phyloP scores from a whole-genome alignment of 2,888 invertebrate genomes.

The Aphodius granarius region DNA sequence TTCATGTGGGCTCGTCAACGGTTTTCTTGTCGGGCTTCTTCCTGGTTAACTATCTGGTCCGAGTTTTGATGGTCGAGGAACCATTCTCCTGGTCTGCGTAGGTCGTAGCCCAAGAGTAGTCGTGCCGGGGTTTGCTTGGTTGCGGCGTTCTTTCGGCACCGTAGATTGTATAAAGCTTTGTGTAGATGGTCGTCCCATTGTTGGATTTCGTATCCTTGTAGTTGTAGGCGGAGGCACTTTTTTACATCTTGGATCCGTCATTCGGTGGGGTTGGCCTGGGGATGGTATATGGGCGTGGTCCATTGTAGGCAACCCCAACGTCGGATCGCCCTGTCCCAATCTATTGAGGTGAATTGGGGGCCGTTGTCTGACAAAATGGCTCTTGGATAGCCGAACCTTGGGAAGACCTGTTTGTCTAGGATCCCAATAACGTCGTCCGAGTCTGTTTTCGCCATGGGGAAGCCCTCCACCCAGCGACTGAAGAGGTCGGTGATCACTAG shows the following conservation, averaged over 20 bases:
- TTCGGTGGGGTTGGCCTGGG: conserved; percentile 35
- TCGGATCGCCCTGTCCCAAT: conserved; percentile 23
- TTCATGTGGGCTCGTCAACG: neutral
- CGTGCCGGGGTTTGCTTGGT: neutral
- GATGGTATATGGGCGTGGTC: conserved; percentile 36
- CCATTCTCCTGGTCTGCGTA: conserved; percentile 26
- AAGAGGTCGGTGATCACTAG: conserved; percentile 35
- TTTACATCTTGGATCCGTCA: conserved; percentile 38
- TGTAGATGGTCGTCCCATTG: neutral
- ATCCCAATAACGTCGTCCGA: neutral
- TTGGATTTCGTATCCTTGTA: neutral
- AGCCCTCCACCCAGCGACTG: conserved; percentile 4
- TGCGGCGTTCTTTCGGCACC: neutral
- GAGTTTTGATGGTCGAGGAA: neutral
- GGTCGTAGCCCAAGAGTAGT: conserved; percentile 23
- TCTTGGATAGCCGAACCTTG: conserved; percentile 22
- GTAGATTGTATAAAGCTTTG: neutral
- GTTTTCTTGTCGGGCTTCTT: neutral
- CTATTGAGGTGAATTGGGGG: conserved; percentile 16
- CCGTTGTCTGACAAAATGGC: conserved; percentile 28
- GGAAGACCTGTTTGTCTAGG: conserved; percentile 26
- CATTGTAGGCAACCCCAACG: conserved; percentile 29
- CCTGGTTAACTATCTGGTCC: neutral
- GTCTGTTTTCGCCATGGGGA: neutral
- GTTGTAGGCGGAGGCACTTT: conserved; percentile 27